Percentiles rank a stretch among this genome's conserved stretches.
Conservation (phyloP, 2,888 invertebrate genomes). For the Dolomedes plantarius region DNA sequence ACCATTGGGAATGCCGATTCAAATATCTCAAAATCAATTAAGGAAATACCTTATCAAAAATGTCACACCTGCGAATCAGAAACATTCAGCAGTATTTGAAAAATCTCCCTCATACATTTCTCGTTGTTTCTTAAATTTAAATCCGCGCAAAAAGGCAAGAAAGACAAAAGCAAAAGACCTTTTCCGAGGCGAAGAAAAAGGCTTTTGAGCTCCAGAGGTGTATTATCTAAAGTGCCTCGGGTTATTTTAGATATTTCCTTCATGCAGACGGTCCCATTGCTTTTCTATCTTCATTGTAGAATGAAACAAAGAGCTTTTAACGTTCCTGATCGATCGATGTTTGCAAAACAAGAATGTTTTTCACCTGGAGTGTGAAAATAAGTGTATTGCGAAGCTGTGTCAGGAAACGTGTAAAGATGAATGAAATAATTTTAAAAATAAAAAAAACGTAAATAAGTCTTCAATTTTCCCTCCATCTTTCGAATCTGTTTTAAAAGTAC, state of each 20-base stretch:
- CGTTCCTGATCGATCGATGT: background rate
- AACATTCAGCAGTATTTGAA: background rate
- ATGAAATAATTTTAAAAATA: too few relatives aligned
- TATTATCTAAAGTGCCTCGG: background rate
- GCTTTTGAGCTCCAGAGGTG: background rate
- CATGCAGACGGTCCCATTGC: background rate
- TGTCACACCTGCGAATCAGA: too few relatives aligned
- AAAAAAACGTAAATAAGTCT: too few relatives aligned
- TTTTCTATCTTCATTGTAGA: background rate
- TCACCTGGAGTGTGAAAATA: too few relatives aligned
- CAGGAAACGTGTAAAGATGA: too few relatives aligned
- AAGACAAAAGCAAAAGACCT: background rate
- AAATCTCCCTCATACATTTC: background rate
- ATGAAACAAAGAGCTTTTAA: background rate
- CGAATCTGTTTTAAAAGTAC: too few relatives aligned
- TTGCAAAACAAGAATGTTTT: background rate
- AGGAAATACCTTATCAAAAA: too few relatives aligned
- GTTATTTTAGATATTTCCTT: background rate
- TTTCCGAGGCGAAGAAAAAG: background rate
- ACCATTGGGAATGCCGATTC: too few relatives aligned
- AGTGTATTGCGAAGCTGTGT: too few relatives aligned
- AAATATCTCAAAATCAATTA: too few relatives aligned
- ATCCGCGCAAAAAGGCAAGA: background rate
- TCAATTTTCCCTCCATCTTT: too few relatives aligned
- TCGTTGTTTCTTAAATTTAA: background rate